Conservation (phyloP, 2,888 invertebrate genomes). For the Laothoe populi region DNA sequence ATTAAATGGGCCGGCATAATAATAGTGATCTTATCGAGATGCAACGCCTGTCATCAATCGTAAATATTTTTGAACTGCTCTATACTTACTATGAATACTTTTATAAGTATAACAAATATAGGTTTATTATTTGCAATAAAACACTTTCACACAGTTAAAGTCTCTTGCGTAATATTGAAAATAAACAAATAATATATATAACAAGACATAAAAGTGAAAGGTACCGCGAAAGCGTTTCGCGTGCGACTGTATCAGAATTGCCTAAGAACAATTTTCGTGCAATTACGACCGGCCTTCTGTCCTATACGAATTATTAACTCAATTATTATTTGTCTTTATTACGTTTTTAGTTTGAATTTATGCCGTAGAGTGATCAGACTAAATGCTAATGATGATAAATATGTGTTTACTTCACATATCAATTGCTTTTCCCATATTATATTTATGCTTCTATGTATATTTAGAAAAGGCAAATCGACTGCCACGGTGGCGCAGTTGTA, state of each 20-base stretch:
- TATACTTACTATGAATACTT: background rate
- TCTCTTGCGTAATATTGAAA: background rate
- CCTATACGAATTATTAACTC: constrained; percentile 55
- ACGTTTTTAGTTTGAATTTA: constrained; percentile 22
- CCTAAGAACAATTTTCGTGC: constrained; percentile 69
- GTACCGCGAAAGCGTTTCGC: constrained; percentile 33
- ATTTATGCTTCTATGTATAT: too few relatives aligned
- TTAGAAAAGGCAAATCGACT: too few relatives aligned
- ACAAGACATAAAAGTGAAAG: constrained; percentile 26
- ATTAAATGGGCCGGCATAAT: background rate
- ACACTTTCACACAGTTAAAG: too few relatives aligned
- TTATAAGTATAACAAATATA: background rate
- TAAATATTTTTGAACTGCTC: background rate
- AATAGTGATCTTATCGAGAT: background rate
- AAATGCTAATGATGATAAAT: background rate
- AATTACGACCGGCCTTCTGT: constrained; percentile 67
- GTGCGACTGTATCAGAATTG: constrained; percentile 53
- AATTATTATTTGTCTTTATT: constrained; percentile 49
- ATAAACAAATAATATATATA: too few relatives aligned
- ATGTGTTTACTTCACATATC: too few relatives aligned
- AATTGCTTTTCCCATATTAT: too few relatives aligned
- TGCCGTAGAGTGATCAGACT: background rate
- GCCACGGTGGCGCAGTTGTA: too few relatives aligned
- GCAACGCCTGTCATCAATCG: background rate
- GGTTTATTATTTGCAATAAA: too few relatives aligned